These are phyloP conservation scores for Dicrostonyx torquatus DNA, from an alignment of 2,797 vertebrate species.

Conservation along the genomic window DNA sequence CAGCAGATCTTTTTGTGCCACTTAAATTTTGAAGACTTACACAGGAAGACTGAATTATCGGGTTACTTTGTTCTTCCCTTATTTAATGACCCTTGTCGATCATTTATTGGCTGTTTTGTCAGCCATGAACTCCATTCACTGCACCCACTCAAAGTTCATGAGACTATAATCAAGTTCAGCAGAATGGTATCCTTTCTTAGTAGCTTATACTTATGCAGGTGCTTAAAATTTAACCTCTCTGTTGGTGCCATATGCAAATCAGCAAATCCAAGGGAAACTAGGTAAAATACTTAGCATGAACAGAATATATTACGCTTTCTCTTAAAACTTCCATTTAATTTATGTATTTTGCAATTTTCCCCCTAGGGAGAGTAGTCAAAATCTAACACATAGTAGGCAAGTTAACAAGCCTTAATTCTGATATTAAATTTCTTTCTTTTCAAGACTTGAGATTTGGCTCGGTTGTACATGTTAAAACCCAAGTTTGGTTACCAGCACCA, in stretches of 20 bases:
- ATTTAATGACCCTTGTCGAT: constrained; percentile 7
- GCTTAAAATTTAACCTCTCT: background rate
- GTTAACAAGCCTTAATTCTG: background rate
- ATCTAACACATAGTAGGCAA: background rate
- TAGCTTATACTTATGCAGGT: background rate
- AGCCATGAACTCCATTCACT: background rate
- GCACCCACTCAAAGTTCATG: background rate
- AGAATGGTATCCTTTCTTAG: background rate
- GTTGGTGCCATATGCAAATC: background rate
- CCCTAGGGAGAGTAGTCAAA: background rate
- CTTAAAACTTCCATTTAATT: background rate
- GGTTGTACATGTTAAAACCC: background rate
- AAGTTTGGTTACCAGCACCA: background rate
- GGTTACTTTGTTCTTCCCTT: background rate
- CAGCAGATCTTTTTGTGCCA: background rate
- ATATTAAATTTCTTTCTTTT: background rate
- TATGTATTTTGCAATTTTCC: background rate
- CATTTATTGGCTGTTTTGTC: background rate
- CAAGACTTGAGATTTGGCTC: background rate
- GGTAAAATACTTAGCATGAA: background rate
- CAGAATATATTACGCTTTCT: background rate
- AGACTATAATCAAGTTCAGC: background rate
- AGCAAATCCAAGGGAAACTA: background rate
- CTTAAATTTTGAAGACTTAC: background rate
- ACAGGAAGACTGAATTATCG: background rate